A percentile compares a stretch with the other conserved stretches of the same genome.
These are phyloP conservation scores for Lipotes vexillifer DNA, from an alignment of 2,113 vertebrate genomes.

Conservation along the genomic window DNA sequence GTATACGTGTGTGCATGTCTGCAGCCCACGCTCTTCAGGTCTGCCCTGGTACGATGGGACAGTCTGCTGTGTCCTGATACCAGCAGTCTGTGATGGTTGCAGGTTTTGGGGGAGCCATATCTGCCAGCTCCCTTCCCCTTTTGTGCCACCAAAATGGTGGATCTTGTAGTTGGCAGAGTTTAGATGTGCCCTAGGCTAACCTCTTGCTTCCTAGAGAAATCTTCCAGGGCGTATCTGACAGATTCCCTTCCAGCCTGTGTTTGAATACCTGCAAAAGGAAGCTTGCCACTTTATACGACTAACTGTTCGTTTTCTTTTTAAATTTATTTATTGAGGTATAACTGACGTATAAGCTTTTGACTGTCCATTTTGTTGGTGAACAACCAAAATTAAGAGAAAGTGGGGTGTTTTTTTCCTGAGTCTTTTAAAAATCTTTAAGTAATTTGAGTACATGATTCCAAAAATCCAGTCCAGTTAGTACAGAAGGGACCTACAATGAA, in stretches of 20 bases:
- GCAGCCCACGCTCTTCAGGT: not conserved
- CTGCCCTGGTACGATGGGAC: not conserved
- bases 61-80: not conserved
- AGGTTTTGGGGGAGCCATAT: not conserved
- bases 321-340: not conserved
- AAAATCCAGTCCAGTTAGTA: not conserved
- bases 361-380: not conserved
- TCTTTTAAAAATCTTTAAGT: not conserved
- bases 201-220: not conserved
- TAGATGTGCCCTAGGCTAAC: not conserved
- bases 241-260: not conserved
- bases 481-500: not conserved
- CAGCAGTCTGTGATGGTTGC: not conserved
- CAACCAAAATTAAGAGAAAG: not conserved
- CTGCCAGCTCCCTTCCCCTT: not conserved
- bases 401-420: not conserved
- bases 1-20: fast-evolving
- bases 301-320: not conserved
- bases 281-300: not conserved
- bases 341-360: not conserved
- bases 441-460: not conserved
- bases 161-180: not conserved
- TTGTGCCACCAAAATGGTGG: not conserved
- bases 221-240: not conserved
- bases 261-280: not conserved